Percentiles rank a stretch among this genome's conserved stretches.
Conservation (phyloP, 2,797 vertebrate genomes). For the Poecilia picta region DNA sequence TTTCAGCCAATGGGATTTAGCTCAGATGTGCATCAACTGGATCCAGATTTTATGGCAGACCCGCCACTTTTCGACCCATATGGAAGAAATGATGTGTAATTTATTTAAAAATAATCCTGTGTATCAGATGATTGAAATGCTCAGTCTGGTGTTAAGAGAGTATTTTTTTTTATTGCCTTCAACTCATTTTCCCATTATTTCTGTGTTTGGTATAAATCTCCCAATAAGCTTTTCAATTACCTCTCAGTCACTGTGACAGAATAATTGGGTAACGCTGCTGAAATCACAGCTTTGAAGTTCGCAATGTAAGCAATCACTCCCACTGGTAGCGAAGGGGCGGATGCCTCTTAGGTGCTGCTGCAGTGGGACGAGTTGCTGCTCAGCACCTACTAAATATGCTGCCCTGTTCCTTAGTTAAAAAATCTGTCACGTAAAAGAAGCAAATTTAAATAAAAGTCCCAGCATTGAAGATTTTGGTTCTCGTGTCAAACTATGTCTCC, state of each 20-base stretch:
- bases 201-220: not conserved
- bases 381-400: not conserved
- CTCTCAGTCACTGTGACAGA: not conserved
- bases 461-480: not conserved
- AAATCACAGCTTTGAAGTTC: not conserved
- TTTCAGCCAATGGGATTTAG: not conserved
- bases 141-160: not conserved
- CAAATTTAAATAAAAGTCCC: not conserved
- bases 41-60: not conserved
- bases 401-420: not conserved
- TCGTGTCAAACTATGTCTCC: not conserved
- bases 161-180: not conserved
- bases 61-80: not conserved
- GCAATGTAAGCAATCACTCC: not conserved
- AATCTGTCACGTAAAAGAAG: not conserved
- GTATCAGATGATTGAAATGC: not conserved
- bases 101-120: not conserved
- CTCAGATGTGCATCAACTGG: not conserved
- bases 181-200: not conserved
- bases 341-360: not conserved
- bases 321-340: not conserved
- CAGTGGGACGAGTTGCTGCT: not conserved
- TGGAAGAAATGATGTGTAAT: not conserved
- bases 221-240: not conserved
- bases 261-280: not conserved